A percentile compares a stretch with the other conserved stretches of the same genome.
Evolutionary conservation across 2,797 vertebrate genomes (phyloP).

Genomic region (Falco rusticolus): DNA sequence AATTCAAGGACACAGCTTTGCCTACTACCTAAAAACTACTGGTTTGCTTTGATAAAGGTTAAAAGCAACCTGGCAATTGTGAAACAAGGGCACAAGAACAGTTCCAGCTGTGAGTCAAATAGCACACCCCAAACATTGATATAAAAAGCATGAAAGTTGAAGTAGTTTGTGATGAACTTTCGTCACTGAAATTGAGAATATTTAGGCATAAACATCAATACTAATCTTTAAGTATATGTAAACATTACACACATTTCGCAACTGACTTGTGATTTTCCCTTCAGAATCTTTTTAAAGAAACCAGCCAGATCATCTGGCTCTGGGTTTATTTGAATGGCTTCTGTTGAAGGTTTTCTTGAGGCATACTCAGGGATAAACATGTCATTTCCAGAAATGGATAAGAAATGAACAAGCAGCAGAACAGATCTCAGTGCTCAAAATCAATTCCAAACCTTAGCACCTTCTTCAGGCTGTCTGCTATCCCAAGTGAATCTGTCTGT

Average conservation of each 20-base stretch:
- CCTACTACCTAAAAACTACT: neutral
- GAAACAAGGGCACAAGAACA: neutral
- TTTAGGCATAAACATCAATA: neutral
- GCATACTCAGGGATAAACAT: neutral
- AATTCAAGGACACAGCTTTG: neutral
- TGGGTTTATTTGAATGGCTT: neutral
- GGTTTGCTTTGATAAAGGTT: neutral
- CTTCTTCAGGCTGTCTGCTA: neutral
- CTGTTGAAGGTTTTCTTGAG: neutral
- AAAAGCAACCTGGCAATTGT: neutral
- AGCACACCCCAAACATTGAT: neutral
- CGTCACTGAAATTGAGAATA: neutral
- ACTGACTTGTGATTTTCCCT: neutral
- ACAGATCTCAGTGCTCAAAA: neutral
- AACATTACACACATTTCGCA: neutral
- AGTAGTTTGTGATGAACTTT: neutral
- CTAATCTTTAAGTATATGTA: neutral
- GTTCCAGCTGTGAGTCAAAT: neutral
- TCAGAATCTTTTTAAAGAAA: neutral
- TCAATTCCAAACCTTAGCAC: slow-evolving; percentile 8
- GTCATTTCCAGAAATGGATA: neutral
- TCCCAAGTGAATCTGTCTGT: neutral
- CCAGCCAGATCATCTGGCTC: neutral
- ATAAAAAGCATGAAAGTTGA: neutral
- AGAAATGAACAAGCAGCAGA: neutral